Evolutionary conservation across 2,888 invertebrate genomes (phyloP).

Genomic region (Nebria brevicollis): DNA sequence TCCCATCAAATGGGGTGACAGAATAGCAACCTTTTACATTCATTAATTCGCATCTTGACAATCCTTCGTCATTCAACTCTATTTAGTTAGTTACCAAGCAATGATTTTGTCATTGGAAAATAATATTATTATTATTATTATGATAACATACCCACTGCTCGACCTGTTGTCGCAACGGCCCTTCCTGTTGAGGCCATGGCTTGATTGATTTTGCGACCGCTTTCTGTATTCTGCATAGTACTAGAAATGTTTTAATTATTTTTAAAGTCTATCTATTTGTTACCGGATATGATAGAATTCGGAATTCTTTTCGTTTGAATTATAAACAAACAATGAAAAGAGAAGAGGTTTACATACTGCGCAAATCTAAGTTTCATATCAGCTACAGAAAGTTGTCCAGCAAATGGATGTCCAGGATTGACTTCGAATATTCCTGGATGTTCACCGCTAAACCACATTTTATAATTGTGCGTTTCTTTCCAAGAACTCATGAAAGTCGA

Average conservation of each 20-base stretch:
- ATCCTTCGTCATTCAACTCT: no score
- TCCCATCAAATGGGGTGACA: no score
- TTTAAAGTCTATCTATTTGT: no score
- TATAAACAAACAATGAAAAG: constrained; percentile 3
- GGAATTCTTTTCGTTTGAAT: not conserved
- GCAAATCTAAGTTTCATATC: constrained; percentile 92
- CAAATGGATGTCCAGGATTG: constrained; percentile 91
- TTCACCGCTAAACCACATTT: constrained; percentile 80
- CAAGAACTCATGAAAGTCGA: constrained; percentile 84
- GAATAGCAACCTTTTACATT: no score
- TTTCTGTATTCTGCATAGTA: constrained; percentile 93
- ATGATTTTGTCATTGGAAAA: not conserved
- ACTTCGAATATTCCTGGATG: constrained; percentile 75
- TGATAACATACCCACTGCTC: constrained; percentile 72
- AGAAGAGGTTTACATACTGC: constrained; percentile 74
- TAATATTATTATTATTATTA: constrained; percentile 12
- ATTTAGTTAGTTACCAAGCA: not conserved
- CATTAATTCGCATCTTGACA: no score
- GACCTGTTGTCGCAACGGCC: constrained; percentile 83
- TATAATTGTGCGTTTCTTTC: constrained; percentile 89
- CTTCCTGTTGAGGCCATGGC: constrained; percentile 92
- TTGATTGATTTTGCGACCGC: constrained; percentile 91
- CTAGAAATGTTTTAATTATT: constrained; percentile 67
- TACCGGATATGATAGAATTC: not conserved
- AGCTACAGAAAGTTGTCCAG: constrained; percentile 91